Base-by-base conservation (phyloP, 1,140 invertebrate genomes). In the Drosophila kikkawai region DNA sequence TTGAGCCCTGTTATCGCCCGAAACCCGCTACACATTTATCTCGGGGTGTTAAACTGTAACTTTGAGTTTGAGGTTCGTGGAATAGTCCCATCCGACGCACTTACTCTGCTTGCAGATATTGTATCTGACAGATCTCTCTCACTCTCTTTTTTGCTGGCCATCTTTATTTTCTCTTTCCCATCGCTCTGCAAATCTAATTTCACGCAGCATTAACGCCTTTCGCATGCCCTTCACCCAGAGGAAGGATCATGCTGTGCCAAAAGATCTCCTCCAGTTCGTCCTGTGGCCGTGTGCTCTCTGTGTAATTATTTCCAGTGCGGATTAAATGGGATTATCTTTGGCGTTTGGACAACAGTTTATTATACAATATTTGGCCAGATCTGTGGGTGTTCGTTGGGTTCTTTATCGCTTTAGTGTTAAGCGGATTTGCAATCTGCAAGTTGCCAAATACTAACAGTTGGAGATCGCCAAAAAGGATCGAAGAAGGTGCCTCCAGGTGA, bases 201-300 rank as follows among this genome's bases (percentile, higher is more conserved):
- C 91, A 92, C 87, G 91, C 91, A 87, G 91, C 77, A 92, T 92
- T 92, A 92, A 92, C 91, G 81, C 87, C 88, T 83, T 78, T 79
- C 82, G 79, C 81, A 90, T 79, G 84, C 83, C 76, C 83, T 83
- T 86, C 82, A 6, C 17, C 9, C 36, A 26, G 15, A 13, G 45
- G 36, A 41, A 73, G 69, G 69, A 76, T 73, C 85, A 76, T 34
- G 88, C 80, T 91, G 87, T 79, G 80, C 60, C 29, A 36, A 68
- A 68, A 47, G 57, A 79, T 79, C 82, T 79, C 41, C 71, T 48
- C 37, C 58, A 8, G 55, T 58, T 37, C 34, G 51, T 81, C 50
- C 50, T 45, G 37, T 22, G 36, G 13, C 45, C 22, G 19, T 26
- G 19, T 13, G 13, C 42, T 75, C 58, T 63, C 60, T 90, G 91